Base-by-base conservation (phyloP, 2,113 vertebrate species). In the Xiphorhynchus elegans region DNA sequence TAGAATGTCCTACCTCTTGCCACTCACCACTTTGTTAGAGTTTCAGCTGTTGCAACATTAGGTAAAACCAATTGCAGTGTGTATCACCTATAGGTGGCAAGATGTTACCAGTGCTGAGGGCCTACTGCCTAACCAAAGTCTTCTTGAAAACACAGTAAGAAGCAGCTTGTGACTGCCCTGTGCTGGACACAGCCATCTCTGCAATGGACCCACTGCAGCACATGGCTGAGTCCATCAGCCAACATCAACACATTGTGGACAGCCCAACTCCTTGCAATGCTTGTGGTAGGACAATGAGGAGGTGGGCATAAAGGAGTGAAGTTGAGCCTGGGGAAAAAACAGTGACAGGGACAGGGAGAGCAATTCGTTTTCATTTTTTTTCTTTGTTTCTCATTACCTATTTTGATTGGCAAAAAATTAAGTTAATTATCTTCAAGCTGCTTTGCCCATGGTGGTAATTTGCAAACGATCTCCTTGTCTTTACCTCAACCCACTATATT, bases 181-280 rank as follows among this genome's bases (percentile, higher is more conserved):
- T 15, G 5, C 26, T 0, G 0, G 29, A 29, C 18, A 37, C 21
- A 75, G 62, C 8, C 26, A 16, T 0, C 6, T 56, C 47, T 72
- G 47, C 26, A 18, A 4, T 17, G 35, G 7, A 39, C 8, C 5
- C 28, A 15, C 31, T 1, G 3, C 50, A 76, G 39, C n/a, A 21
- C 59, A 13, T 0, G 5, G 15, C n/a, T 31, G 28, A 76, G 8
- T 33, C 17, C 23, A 44, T 19, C 33, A 73, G 55, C 24, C 24
- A 13, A 35, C 24, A 35, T 0, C 0, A 1, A 50, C 49, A 52
- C 25, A 52, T 16, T 52, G 49, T 1, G 11, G 40, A 60, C 44
- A 69, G 40, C 2, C 5, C 13, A 74, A 18, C 31, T 39, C 33
- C 14, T 64, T 59, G 26, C 1, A 0, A 9, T 64, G 29, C 26